These are phyloP conservation scores for Nomia melanderi DNA, from an alignment of 1,140 invertebrate genomes.

Conservation along the genomic window DNA sequence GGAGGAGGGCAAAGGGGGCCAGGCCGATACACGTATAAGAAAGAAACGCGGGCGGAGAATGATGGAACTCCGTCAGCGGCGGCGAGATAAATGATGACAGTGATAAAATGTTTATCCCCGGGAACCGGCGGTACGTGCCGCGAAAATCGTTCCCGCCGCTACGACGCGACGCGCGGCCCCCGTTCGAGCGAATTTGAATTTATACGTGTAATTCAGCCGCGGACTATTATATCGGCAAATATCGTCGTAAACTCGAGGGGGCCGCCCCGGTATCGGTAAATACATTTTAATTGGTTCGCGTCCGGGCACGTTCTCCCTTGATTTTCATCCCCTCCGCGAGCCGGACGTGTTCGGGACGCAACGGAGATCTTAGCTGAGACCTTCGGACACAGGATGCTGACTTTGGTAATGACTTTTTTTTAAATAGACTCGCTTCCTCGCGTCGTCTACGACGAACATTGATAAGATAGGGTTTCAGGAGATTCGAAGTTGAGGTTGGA, in stretches of 20 bases:
- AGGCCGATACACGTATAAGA: slow-evolving; percentile 17
- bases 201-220: slow-evolving; percentile 38
- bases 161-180: no score
- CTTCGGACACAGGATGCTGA: no score
- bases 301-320: neutral
- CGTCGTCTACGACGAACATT: no score
- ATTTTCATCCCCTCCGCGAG: no score
- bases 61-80: slow-evolving; percentile 41
- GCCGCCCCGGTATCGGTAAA: neutral
- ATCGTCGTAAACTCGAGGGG: slow-evolving; percentile 9
- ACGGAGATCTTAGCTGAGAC: no score
- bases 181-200: slow-evolving; percentile 37
- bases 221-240: slow-evolving; percentile 29
- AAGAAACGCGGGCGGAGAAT: slow-evolving; percentile 36
- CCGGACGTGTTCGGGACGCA: no score
- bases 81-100: slow-evolving; percentile 47
- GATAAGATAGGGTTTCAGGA: no score
- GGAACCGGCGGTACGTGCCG: slow-evolving; percentile 12
- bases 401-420: no score
- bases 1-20: neutral
- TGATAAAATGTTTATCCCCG: slow-evolving; percentile 48
- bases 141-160: slow-evolving; percentile 23
- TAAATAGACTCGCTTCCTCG: no score
- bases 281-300: slow-evolving; percentile 30
- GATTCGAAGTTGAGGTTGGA: no score